Evolutionary conservation across 1,140 invertebrate genomes (phyloP).

Genomic region (Phortica variegata): DNA sequence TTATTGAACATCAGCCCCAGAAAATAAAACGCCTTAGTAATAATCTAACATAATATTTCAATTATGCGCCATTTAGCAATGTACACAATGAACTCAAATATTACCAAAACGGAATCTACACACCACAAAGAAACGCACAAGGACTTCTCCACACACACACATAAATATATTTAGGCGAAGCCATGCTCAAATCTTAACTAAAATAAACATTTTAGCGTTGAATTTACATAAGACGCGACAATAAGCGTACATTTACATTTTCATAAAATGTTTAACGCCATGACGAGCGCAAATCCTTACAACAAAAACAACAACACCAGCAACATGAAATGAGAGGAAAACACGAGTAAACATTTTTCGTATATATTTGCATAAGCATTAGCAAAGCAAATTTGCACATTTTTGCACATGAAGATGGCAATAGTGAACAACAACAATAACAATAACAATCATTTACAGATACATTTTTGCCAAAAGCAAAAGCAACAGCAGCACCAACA

Average conservation of each 20-base stretch:
- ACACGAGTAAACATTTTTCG: no score
- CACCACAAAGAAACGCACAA: constrained; percentile 10
- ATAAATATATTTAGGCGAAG: not conserved
- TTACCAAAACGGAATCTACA: constrained; percentile 10
- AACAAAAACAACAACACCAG: constrained; percentile 17
- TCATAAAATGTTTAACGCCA: no score
- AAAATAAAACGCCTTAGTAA: no score
- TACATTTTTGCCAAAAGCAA: no score
- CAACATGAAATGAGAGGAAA: no score
- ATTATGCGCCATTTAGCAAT: constrained; percentile 52
- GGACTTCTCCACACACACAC: not conserved
- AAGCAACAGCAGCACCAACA: no score
- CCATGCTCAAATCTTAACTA: constrained; percentile 36
- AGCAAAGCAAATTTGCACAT: constrained; percentile 53
- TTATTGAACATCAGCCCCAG: no score
- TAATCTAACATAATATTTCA: constrained; percentile 55
- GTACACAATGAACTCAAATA: constrained; percentile 28
- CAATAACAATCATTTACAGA: no score
- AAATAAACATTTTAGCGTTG: constrained; percentile 54
- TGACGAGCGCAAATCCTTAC: no score
- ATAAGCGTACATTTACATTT: constrained; percentile 36
- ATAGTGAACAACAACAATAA: constrained; percentile 13
- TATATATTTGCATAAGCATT: constrained; percentile 51
- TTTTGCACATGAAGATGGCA: constrained; percentile 17
- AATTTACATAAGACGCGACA: constrained; percentile 51